Percentiles rank a stretch among this genome's conserved stretches.
phyloP scores from a whole-genome alignment of 2,113 vertebrate genomes.

The Bos indicus region DNA sequence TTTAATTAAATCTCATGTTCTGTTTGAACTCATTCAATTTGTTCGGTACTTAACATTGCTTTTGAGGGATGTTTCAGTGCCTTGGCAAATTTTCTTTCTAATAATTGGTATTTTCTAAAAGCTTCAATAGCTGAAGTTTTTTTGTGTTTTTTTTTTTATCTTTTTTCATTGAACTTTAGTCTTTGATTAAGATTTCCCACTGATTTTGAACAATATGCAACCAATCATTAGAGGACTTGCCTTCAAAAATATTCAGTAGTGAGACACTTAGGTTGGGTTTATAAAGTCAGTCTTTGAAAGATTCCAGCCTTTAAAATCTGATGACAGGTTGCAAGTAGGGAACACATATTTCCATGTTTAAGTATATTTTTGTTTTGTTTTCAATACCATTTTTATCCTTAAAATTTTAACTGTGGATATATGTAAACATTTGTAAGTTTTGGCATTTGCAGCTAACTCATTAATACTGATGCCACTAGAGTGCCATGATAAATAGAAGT shows the following conservation, averaged over 20 bases:
- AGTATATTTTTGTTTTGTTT: neutral
- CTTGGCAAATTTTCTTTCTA: neutral
- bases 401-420: neutral
- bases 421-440: neutral
- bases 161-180: slow-evolving; percentile 29
- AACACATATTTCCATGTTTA: neutral
- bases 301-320: neutral
- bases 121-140: neutral
- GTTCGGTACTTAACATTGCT: neutral
- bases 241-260: neutral
- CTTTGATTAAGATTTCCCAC: neutral
- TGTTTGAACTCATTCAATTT: neutral
- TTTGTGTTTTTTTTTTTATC: neutral
- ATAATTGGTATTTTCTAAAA: slow-evolving; percentile 18
- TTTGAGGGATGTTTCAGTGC: neutral
- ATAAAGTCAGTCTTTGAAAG: neutral
- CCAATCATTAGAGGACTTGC: neutral
- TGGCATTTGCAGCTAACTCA: neutral
- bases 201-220: neutral
- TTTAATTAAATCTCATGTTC: neutral
- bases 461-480: neutral
- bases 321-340: neutral
- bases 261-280: neutral
- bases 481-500: neutral
- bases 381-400: neutral